Evolutionary conservation across 1,140 invertebrate genomes (phyloP).

Genomic region (Aphelinus certus): DNA sequence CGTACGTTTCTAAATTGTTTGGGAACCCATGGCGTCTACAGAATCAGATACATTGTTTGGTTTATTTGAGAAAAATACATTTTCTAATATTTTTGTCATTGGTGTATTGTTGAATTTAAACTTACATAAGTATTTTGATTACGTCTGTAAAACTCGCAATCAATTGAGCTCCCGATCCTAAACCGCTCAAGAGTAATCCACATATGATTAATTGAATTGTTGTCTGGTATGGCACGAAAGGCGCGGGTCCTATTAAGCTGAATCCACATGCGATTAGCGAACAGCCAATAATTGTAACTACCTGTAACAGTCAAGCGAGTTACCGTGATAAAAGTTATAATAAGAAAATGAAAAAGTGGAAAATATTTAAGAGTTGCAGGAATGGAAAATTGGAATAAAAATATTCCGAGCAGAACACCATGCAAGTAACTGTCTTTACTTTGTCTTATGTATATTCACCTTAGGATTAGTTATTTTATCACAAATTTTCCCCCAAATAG

Average conservation of each 20-base stretch:
- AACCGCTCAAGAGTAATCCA: slow-evolving; percentile 78
- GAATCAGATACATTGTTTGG: neutral
- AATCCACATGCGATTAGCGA: slow-evolving; percentile 75
- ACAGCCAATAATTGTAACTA: slow-evolving; percentile 75
- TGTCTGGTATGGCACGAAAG: slow-evolving; percentile 75
- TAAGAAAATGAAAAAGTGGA: too few relatives aligned
- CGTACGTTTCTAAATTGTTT: slow-evolving; percentile 84
- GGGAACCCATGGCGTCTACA: slow-evolving; percentile 77
- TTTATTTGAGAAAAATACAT: neutral
- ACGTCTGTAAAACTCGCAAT: slow-evolving; percentile 86
- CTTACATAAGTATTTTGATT: slow-evolving; percentile 77
- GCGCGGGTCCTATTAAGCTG: slow-evolving; percentile 78
- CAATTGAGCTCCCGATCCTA: slow-evolving; percentile 83
- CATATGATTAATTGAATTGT: slow-evolving; percentile 73
- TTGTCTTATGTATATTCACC: slow-evolving; percentile 40
- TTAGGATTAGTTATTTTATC: slow-evolving; percentile 75
- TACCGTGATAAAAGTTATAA: too few relatives aligned
- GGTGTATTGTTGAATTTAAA: slow-evolving; percentile 29
- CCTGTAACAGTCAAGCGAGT: slow-evolving; percentile 41
- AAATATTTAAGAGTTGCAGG: too few relatives aligned
- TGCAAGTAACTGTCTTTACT: too few relatives aligned
- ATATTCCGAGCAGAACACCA: too few relatives aligned
- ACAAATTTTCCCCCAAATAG: slow-evolving; percentile 82
- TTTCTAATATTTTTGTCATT: too few relatives aligned
- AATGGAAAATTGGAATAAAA: too few relatives aligned